Evolutionary conservation across 2,797 vertebrate species (phyloP).

Genomic region (Leptatherina wallacei): DNA sequence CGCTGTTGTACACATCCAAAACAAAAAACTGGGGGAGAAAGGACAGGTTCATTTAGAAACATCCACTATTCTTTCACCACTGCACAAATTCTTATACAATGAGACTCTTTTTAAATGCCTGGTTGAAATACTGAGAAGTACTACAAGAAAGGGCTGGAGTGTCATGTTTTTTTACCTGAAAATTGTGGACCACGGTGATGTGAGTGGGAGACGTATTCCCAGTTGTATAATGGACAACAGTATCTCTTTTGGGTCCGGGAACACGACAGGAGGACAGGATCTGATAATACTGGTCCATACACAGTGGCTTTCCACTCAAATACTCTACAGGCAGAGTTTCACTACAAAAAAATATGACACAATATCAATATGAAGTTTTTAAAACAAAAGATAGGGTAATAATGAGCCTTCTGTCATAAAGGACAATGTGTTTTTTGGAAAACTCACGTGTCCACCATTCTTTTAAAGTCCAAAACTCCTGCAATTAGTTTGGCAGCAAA

Average conservation of each 20-base stretch:
- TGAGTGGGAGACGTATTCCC: constrained; percentile 86
- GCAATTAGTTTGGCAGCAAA: constrained; percentile 96
- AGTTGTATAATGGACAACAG: constrained; percentile 85
- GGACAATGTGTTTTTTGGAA: neutral
- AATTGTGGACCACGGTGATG: constrained; percentile 97
- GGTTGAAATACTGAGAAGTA: neutral
- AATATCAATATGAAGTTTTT: neutral
- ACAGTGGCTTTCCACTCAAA: constrained; percentile 91
- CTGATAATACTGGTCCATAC: constrained; percentile 99
- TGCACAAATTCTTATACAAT: neutral
- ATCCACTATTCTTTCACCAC: neutral
- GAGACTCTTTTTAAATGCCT: neutral
- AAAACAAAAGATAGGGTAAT: constrained; percentile 5
- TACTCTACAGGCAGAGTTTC: constrained; percentile 91
- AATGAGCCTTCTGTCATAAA: neutral
- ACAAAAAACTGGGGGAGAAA: constrained; percentile 89
- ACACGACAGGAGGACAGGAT: constrained; percentile 95
- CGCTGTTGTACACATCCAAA: constrained; percentile 94
- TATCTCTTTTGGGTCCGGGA: constrained; percentile 92
- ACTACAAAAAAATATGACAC: constrained; percentile 71
- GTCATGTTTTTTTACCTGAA: constrained; percentile 86
- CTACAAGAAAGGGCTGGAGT: constrained; percentile 5
- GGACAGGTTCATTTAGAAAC: neutral
- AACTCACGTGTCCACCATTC: constrained; percentile 95
- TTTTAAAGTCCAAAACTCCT: constrained; percentile 95